phyloP scores from a whole-genome alignment of 2,888 invertebrate genomes.

The Labia minor region DNA sequence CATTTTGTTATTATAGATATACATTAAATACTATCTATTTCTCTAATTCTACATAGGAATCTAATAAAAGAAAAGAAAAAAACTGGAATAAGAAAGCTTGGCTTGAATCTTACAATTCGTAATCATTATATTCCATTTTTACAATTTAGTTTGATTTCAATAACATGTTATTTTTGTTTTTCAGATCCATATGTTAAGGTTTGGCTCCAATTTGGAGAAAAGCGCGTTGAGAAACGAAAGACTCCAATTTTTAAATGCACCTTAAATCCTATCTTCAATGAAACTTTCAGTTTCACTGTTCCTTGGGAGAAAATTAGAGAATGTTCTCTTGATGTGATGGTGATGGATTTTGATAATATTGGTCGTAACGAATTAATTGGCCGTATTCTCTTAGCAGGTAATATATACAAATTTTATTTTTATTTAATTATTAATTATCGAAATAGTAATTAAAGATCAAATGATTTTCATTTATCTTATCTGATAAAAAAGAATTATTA shows the following conservation, averaged over 20 bases:
- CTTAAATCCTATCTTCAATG: slow-evolving; percentile 90
- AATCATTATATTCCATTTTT: too few relatives aligned
- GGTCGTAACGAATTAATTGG: slow-evolving; percentile 88
- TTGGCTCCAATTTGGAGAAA: slow-evolving; percentile 91
- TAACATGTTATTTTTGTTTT: slow-evolving; percentile 30
- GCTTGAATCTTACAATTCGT: too few relatives aligned
- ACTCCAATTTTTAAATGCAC: slow-evolving; percentile 90
- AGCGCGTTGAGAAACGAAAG: slow-evolving; percentile 89
- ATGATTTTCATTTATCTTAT: neutral
- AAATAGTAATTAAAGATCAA: too few relatives aligned
- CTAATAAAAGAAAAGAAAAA: too few relatives aligned
- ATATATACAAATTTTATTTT: slow-evolving; percentile 30
- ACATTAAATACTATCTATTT: neutral
- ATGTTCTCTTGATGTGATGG: slow-evolving; percentile 85
- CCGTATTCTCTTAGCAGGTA: slow-evolving; percentile 83
- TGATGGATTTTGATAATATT: slow-evolving; percentile 96
- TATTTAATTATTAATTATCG: too few relatives aligned
- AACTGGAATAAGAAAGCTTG: too few relatives aligned
- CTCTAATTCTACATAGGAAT: too few relatives aligned
- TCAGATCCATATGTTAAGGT: slow-evolving; percentile 97
- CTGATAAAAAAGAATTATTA: neutral
- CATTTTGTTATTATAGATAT: slow-evolving; percentile 30
- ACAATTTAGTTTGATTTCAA: too few relatives aligned
- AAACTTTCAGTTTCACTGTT: slow-evolving; percentile 89
- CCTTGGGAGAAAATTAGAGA: slow-evolving; percentile 95